Percentiles rank a stretch among this genome's conserved stretches.
Conservation (phyloP, 2,888 invertebrate genomes). For the Polydrusus cervinus region DNA sequence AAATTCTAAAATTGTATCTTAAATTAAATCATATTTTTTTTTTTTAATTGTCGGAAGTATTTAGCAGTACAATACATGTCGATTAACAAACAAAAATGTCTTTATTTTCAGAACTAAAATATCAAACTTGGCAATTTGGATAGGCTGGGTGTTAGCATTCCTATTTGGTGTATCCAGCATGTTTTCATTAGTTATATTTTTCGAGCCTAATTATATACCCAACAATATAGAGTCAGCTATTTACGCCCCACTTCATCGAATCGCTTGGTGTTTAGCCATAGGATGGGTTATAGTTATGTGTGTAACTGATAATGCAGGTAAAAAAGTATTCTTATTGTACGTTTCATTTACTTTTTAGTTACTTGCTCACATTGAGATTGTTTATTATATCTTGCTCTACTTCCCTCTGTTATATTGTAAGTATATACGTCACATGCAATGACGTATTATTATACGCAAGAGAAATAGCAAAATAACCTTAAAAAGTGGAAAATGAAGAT, state of each 20-base stretch:
- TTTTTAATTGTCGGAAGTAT: too few species aligned
- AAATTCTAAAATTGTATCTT: too few species aligned
- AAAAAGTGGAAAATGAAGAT: too few species aligned
- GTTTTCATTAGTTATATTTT: slow-evolving; percentile 78
- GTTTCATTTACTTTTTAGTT: background rate
- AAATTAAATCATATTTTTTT: too few species aligned
- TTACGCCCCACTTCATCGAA: slow-evolving; percentile 79
- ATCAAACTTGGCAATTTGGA: slow-evolving; percentile 56
- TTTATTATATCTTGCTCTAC: too few species aligned
- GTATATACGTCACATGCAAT: too few species aligned
- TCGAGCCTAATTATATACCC: slow-evolving; percentile 73
- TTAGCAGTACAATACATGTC: too few species aligned
- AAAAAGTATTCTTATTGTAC: slow-evolving; percentile 50
- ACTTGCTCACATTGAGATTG: too few species aligned
- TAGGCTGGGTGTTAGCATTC: slow-evolving; percentile 64
- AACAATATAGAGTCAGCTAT: slow-evolving; percentile 77
- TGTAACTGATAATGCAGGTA: slow-evolving; percentile 79
- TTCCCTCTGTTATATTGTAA: too few species aligned
- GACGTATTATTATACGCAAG: too few species aligned
- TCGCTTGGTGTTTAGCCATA: slow-evolving; percentile 80
- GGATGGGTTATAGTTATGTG: slow-evolving; percentile 81
- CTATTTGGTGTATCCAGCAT: slow-evolving; percentile 75
- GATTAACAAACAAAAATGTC: too few species aligned
- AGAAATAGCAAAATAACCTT: too few species aligned
- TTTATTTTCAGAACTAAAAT: slow-evolving; percentile 65